These are phyloP conservation scores for Syndactyla subalaris DNA, from an alignment of 2,797 vertebrate species.

Conservation along the genomic window DNA sequence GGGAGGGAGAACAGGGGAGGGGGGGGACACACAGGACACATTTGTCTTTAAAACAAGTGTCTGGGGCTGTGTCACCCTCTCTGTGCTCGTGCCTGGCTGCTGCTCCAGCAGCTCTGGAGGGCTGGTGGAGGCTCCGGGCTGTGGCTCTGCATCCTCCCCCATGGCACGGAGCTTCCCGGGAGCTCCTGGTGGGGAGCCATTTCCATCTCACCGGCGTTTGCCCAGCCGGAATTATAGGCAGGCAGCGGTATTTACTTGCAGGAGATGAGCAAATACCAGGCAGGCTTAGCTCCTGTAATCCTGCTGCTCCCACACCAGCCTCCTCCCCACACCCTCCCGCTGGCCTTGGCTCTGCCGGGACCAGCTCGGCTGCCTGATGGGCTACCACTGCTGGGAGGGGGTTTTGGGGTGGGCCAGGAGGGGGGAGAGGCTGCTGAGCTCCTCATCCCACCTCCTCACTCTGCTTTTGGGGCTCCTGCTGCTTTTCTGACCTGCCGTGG, in stretches of 20 bases:
- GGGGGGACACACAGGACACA: neutral
- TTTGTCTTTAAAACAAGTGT: neutral
- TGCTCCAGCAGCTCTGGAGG: neutral
- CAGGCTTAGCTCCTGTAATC: neutral
- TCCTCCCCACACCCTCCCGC: neutral
- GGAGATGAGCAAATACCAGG: neutral
- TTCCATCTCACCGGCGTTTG: neutral
- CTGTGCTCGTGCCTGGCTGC: neutral
- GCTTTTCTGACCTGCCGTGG: rapidly evolving
- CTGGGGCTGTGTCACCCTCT: neutral
- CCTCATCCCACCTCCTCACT: neutral
- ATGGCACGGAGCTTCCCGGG: neutral
- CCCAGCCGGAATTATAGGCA: neutral
- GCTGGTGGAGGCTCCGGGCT: neutral
- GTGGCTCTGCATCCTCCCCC: neutral
- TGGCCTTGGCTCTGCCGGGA: neutral
- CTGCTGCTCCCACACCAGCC: neutral
- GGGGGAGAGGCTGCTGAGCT: neutral
- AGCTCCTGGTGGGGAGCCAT: neutral
- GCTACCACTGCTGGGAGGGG: neutral
- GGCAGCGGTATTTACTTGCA: neutral
- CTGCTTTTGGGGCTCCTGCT: neutral
- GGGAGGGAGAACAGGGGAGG: neutral
- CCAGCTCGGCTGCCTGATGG: rapidly evolving
- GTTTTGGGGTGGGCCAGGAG: rapidly evolving